Base-by-base conservation (phyloP, 1,140 invertebrate genomes). In the Phenacoccus solenopsis region DNA sequence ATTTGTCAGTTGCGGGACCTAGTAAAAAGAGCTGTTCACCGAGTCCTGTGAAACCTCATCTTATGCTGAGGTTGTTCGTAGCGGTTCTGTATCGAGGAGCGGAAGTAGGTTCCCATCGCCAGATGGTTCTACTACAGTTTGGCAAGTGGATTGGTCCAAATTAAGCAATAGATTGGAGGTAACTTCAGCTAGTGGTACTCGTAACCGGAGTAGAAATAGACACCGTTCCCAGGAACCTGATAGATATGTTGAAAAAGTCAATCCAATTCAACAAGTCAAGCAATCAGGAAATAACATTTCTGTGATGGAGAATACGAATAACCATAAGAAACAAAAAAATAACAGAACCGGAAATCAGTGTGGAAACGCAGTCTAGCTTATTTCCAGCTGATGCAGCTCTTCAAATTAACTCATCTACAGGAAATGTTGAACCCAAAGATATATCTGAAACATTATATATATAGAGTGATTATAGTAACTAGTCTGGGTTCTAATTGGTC, bases 31-130 rank as follows among this genome's bases (percentile, higher is more conserved):
- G 72, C 24, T 28, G 87, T 72, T 88, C 87, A 1, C 82, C 83
- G 13, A 89, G 88, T 78, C 88, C 87, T 16, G 84, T 28, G 86
- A 86, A 12, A 85, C 85, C 13, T 84, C 88, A 28, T 71, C 73
- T 1, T 91, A 91, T 76, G 88, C 89, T 5, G 88, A 90, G 77
- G 87, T 91, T 70, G 81, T 91, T 10, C 83, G 84, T 67, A 88
- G 88, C 61, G 76, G 78, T 64, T 79, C 56, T 73, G 77, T 67
- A 67, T 74, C 70, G 1, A 75, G 68, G 28, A 70, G 21, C 24
- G 32, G 35, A 68, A 74, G 71, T 64, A 69, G 61, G 61, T 72
- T 71, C n/a, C 13, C n/a, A 0, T 59, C 59, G 21, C 72, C 70
- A 5, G 71, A n/a, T n/a, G n/a, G 9, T 38, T 38, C 32, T 38